Conservation (phyloP, 2,888 invertebrate species). For the Crepidodera aurea region DNA sequence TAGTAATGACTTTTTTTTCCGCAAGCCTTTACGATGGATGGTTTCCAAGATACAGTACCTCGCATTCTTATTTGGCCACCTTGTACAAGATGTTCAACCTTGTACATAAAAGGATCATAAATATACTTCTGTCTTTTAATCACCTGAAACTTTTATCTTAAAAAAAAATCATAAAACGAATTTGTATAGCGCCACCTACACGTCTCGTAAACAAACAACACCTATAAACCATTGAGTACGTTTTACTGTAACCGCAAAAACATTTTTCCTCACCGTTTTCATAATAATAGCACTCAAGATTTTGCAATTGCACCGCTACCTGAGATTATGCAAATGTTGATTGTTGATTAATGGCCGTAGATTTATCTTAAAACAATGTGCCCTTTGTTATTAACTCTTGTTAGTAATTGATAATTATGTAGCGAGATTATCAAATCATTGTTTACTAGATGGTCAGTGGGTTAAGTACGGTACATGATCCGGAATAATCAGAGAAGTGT, state of each 20-base stretch:
- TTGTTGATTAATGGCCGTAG: slow-evolving; percentile 36
- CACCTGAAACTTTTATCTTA: neutral
- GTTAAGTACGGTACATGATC: slow-evolving; percentile 23
- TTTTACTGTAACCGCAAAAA: neutral
- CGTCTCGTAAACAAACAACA: slow-evolving; percentile 1
- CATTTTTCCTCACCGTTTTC: slow-evolving; percentile 8
- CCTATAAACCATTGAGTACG: neutral
- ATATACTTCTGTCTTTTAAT: neutral
- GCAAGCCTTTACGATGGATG: too few relatives aligned
- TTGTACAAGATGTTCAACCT: too few relatives aligned
- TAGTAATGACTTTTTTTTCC: too few relatives aligned
- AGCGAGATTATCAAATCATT: slow-evolving; percentile 15
- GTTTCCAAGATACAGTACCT: too few relatives aligned
- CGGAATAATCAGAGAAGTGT: slow-evolving; percentile 17
- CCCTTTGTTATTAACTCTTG: slow-evolving; percentile 33
- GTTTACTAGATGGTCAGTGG: slow-evolving; percentile 21
- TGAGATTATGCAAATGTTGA: slow-evolving; percentile 36
- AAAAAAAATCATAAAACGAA: neutral
- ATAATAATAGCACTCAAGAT: slow-evolving; percentile 16
- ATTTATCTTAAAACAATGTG: slow-evolving; percentile 31
- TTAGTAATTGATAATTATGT: slow-evolving; percentile 28
- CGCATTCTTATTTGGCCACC: too few relatives aligned
- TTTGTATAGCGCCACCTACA: slow-evolving; percentile 16
- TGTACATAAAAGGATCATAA: too few relatives aligned
- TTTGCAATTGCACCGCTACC: slow-evolving; percentile 26